Evolutionary conservation across 2,113 vertebrate species (phyloP).

Genomic region (Mungos mungo): DNA sequence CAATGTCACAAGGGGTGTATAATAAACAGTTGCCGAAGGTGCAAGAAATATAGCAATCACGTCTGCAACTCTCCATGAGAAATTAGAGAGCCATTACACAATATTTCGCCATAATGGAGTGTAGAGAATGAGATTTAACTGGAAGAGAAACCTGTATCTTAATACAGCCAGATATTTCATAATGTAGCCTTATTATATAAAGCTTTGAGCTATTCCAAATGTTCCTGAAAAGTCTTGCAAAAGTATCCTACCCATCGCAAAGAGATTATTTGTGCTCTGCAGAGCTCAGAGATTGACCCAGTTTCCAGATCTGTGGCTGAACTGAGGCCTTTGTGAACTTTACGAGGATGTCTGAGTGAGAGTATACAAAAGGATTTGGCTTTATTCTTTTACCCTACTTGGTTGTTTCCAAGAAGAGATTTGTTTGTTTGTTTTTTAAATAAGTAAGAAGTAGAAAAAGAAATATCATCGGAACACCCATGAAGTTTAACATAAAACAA

Average conservation of each 20-base stretch:
- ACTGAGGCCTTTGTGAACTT: not conserved
- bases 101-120: not conserved
- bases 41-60: not conserved
- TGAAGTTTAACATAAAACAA: not conserved
- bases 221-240: not conserved
- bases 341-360: not conserved
- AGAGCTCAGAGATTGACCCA: not conserved
- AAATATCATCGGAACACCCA: not conserved
- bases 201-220: not conserved
- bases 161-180: not conserved
- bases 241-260: not conserved
- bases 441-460: not conserved
- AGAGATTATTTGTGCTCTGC: not conserved
- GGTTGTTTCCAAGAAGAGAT: not conserved
- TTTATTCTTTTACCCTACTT: not conserved
- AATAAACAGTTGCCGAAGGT: not conserved
- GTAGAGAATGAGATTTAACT: slow-evolving; percentile 12
- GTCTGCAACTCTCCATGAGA: not conserved
- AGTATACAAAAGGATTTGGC: not conserved
- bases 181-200: not conserved
- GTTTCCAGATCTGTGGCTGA: not conserved
- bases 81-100: not conserved
- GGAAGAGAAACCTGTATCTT: not conserved
- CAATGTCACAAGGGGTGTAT: not conserved
- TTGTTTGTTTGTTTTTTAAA: not conserved